Evolutionary conservation across 2,113 vertebrate species (phyloP).

Genomic region (Cacatua alba): DNA sequence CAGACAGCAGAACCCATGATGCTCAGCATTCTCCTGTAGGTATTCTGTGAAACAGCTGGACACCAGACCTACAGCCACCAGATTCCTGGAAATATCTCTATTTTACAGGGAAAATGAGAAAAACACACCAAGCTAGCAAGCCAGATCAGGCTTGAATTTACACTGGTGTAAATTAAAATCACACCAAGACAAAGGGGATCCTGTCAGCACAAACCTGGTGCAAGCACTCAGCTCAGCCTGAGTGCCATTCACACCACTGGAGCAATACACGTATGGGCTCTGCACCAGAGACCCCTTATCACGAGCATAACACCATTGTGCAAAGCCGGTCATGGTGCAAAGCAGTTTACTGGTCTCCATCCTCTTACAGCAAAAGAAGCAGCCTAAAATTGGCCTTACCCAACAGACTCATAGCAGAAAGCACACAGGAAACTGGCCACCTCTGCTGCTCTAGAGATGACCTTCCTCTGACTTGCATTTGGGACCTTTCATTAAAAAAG

Average conservation of each 20-base stretch:
- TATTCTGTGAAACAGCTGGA: constrained; percentile 20
- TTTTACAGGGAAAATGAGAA: not conserved
- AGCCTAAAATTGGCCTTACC: not conserved
- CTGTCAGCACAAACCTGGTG: not conserved
- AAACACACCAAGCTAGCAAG: not conserved
- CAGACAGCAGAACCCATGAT: not conserved
- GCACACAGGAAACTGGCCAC: fast-evolving
- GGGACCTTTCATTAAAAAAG: not conserved
- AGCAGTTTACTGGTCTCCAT: not conserved
- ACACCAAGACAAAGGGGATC: not conserved
- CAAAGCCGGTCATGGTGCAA: not conserved
- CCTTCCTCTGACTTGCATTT: not conserved
- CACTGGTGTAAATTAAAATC: not conserved
- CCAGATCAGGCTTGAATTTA: not conserved
- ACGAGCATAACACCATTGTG: not conserved
- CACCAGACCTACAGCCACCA: not conserved
- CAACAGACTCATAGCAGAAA: not conserved
- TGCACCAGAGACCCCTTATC: not conserved
- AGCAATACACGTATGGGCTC: fast-evolving
- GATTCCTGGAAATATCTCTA: not conserved
- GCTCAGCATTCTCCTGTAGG: not conserved
- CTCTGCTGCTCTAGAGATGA: not conserved
- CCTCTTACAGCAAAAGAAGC: not conserved
- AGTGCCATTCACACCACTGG: fast-evolving
- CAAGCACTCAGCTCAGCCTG: not conserved